Percentiles rank a stretch among this genome's conserved stretches.
These are phyloP conservation scores for Myiothlypis coronata DNA, from an alignment of 2,797 vertebrate species.

Conservation along the genomic window DNA sequence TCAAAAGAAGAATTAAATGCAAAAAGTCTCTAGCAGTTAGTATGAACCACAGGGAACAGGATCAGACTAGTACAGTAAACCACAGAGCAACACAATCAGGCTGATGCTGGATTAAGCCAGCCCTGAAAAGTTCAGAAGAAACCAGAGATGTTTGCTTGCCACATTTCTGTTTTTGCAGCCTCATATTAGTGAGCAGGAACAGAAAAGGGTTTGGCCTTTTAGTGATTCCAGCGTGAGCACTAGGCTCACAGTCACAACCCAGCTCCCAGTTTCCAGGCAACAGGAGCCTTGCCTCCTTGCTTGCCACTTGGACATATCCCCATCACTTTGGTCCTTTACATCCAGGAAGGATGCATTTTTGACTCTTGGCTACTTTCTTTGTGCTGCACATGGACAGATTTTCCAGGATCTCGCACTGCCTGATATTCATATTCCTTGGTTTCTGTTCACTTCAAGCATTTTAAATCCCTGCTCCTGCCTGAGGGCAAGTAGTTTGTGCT, in stretches of 20 bases:
- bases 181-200: neutral
- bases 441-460: neutral
- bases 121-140: neutral
- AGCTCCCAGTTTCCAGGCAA: neutral
- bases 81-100: neutral
- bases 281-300: neutral
- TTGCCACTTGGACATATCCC: neutral
- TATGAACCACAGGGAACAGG: neutral
- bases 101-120: neutral
- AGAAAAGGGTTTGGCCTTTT: neutral
- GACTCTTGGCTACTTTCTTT: neutral
- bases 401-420: neutral
- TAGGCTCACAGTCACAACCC: neutral
- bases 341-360: neutral
- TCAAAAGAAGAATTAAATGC: neutral
- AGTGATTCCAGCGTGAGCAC: neutral
- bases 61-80: neutral
- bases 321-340: accelerated
- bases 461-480: neutral
- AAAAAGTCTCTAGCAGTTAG: neutral
- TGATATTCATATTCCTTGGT: neutral
- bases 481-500: neutral
- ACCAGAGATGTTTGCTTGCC: neutral
- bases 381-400: neutral
- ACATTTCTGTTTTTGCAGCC: neutral